These are phyloP conservation scores for Drosophila serrata DNA, from an alignment of 1,140 invertebrate species.

Conservation along the genomic window DNA sequence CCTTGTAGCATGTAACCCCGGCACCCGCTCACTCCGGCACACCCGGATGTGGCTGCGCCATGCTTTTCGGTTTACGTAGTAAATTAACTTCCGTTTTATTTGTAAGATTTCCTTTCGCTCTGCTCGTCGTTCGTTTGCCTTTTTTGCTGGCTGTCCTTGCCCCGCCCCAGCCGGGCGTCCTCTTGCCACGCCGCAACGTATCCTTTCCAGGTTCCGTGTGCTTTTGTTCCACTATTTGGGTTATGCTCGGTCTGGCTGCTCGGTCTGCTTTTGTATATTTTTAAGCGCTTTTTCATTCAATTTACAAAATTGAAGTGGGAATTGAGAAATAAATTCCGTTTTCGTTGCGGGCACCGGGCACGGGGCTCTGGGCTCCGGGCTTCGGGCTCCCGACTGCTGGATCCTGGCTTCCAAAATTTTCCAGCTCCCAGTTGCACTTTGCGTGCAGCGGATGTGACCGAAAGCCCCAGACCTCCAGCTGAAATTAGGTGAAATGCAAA, in stretches of 20 bases:
- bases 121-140: conserved; percentile 74
- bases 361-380: conserved; percentile 1
- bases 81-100: conserved; percentile 85
- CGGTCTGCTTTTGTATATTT: conserved; percentile 81
- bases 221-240: conserved; percentile 79
- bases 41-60: conserved; percentile 80
- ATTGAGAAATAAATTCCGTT: conserved; percentile 85
- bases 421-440: conserved; percentile 37
- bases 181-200: conserved; percentile 2
- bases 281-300: conserved; percentile 85
- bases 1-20: background rate
- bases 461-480: conserved; percentile 39
- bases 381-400: background rate
- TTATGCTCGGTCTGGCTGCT: conserved; percentile 47
- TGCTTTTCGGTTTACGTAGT: conserved; percentile 84
- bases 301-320: conserved; percentile 85
- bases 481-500: conserved; percentile 84
- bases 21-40: conserved; percentile 8
- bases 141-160: conserved; percentile 45
- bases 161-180: background rate
- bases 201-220: conserved; percentile 41
- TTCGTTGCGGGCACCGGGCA: conserved; percentile 55
- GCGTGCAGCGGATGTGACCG: conserved; percentile 70
- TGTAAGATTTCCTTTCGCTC: conserved; percentile 82
- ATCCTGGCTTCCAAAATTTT: conserved; percentile 36